Evolutionary conservation across 2,888 invertebrate genomes (phyloP).

Genomic region (Pimpla rufipes): DNA sequence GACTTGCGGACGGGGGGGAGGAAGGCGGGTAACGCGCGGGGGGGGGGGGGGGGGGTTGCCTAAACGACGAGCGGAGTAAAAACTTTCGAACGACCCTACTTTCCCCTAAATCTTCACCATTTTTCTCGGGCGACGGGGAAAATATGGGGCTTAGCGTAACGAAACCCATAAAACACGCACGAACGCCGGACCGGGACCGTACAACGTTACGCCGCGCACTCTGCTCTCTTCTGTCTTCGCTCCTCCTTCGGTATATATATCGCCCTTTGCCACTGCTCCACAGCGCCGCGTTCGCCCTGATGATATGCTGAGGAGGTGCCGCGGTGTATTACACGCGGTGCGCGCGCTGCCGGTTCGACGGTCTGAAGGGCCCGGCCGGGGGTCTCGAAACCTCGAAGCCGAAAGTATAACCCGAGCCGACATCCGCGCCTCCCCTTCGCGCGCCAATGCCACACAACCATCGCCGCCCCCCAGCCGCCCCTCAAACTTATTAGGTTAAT

Average conservation of each 20-base stretch:
- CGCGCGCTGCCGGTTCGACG: not conserved
- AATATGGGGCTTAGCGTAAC: constrained; percentile 56
- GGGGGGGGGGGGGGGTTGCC: not conserved
- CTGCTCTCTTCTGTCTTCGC: constrained; percentile 10
- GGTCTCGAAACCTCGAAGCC: constrained; percentile 4
- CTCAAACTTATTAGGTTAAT: constrained; percentile 76
- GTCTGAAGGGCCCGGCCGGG: not conserved
- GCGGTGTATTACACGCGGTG: constrained; percentile 5
- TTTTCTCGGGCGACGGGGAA: constrained; percentile 52
- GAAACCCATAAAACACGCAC: constrained; percentile 63
- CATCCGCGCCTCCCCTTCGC: not conserved
- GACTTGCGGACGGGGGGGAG: not conserved
- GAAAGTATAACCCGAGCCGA: constrained; percentile 16
- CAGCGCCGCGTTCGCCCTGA: not conserved
- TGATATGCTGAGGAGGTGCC: not conserved
- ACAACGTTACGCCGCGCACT: constrained; percentile 5
- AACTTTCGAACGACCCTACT: constrained; percentile 63
- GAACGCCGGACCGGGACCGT: constrained; percentile 33
- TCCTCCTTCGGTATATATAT: constrained; percentile 17
- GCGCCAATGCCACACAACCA: not conserved
- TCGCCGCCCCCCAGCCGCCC: constrained; percentile 10
- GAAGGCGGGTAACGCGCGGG: too few relatives aligned
- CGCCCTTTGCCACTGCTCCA: not conserved
- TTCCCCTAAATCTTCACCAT: constrained; percentile 66
- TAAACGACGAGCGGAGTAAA: constrained; percentile 49